Base-by-base conservation (phyloP, 23 tunicate species). In the Corella eumyota region DNA sequence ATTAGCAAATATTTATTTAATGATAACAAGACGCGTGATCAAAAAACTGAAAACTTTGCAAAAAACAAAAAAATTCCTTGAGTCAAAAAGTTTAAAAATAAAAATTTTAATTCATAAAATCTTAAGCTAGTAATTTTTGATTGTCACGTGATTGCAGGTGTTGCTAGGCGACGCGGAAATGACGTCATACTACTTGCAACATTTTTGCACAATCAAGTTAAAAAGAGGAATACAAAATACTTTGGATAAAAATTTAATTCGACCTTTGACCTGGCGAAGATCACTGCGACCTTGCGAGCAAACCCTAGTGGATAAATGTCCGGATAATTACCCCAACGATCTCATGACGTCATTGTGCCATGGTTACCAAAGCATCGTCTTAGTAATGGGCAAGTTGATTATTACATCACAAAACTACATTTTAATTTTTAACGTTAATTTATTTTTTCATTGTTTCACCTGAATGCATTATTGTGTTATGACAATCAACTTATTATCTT, bases 151-250 rank as follows among this genome's bases (percentile, higher is more conserved):
- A 9, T 28, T 55, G 30, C 54, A 84, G 94, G 94, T 84, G n/a
- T 61, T 84, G 15, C 17, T 54, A 13, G 94, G 94, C 30, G 68
- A 75, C 47, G 64, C 83, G 2, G 78, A 68, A 63, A 75, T 75
- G 78, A 25, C 75, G 1, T 68, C 83, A 1, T 84, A 84, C 53
- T 84, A 84, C 61, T 37, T 84, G 5, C 62, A 64, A 35, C 94
- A 84, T 56, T 84, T 84, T 68, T 84, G 94, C 58, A 65, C 34
- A 23, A 54, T 68, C 33, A 35, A 75, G 57, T 25, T 70, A 21
- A 25, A n/a, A n/a, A n/a, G n/a, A n/a, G n/a, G n/a, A n/a, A 28
- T 26, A 11, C 23, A 15, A 29, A 15, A 40, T 40, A 9, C 15
- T 11, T 40, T 31, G 17, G 4, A 2, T 9, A 30, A 60, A 17